These are phyloP conservation scores for Diabrotica balteata DNA, from an alignment of 2,888 invertebrate species.

Conservation along the genomic window DNA sequence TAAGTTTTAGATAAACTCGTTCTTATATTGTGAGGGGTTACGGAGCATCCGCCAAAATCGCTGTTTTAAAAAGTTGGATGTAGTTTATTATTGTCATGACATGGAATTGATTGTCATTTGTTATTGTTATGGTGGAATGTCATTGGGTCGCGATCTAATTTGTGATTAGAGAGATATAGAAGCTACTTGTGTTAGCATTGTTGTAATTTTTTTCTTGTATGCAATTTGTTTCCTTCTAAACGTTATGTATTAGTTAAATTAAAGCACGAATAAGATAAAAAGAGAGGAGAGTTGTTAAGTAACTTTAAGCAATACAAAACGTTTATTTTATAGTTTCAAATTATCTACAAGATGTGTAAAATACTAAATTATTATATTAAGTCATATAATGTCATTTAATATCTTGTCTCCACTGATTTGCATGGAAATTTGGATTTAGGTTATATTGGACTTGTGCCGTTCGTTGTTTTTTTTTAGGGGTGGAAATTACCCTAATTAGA, in stretches of 20 bases:
- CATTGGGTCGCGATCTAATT: conserved; percentile 12
- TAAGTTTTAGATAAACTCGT: no score
- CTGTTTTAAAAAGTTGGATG: background rate
- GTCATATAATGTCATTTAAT: no score
- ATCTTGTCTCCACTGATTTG: no score
- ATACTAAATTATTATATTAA: no score
- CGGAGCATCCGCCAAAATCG: no score
- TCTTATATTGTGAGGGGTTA: no score
- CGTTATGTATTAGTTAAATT: background rate
- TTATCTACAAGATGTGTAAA: no score
- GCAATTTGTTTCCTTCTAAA: background rate
- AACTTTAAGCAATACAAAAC: background rate
- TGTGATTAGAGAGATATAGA: conserved; percentile 12
- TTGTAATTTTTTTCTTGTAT: background rate
- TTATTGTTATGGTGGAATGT: conserved; percentile 17
- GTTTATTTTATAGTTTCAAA: conserved; percentile 8
- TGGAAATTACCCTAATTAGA: no score
- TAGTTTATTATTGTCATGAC: conserved; percentile 19
- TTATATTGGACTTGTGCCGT: no score
- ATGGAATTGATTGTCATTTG: conserved; percentile 22
- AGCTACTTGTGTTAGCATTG: conserved; percentile 12
- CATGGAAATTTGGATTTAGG: no score
- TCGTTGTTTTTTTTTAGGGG: no score
- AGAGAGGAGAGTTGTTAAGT: background rate
- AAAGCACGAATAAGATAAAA: background rate